Percentiles rank a stretch among this genome's conserved stretches.
Evolutionary conservation across 2,888 invertebrate species (phyloP).

Genomic region (Orthonevra nobilis): DNA sequence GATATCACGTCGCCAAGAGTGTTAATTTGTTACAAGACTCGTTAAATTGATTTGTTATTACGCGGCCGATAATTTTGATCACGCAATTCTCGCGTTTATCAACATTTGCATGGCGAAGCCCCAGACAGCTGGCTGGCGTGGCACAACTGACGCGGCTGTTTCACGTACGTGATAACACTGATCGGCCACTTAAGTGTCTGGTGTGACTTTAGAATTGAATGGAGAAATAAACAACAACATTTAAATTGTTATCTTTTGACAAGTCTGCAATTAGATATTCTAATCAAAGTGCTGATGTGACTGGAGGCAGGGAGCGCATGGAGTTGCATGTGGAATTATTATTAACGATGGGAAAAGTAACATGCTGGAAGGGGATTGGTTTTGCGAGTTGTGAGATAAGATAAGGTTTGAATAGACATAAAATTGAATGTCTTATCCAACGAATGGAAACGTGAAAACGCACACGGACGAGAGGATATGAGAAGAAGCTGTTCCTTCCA

Average conservation of each 20-base stretch:
- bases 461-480: too few species aligned
- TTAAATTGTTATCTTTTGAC: conserved; percentile 30
- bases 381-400: too few species aligned
- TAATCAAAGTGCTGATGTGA: conserved; percentile 47
- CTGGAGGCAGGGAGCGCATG: conserved; percentile 22
- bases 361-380: too few species aligned
- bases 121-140: not conserved
- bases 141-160: not conserved
- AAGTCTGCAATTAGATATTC: conserved; percentile 42
- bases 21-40: conserved; percentile 39
- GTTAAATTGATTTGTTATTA: conserved; percentile 13
- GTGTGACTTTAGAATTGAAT: conserved; percentile 26
- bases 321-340: conserved; percentile 9
- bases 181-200: conserved; percentile 23
- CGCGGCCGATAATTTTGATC: conserved; percentile 34
- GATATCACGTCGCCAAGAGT: too few species aligned
- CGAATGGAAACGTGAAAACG: too few species aligned
- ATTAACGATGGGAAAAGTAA: too few species aligned
- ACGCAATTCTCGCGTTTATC: conserved; percentile 56
- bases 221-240: not conserved
- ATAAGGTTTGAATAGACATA: too few species aligned
- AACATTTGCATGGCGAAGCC: conserved; percentile 50
- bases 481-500: too few species aligned
- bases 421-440: too few species aligned
- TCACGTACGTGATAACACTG: conserved; percentile 34